A percentile compares a stretch with the other conserved stretches of the same genome.
Conservation (phyloP, 2,888 invertebrate genomes). For the Gibbula magus region DNA sequence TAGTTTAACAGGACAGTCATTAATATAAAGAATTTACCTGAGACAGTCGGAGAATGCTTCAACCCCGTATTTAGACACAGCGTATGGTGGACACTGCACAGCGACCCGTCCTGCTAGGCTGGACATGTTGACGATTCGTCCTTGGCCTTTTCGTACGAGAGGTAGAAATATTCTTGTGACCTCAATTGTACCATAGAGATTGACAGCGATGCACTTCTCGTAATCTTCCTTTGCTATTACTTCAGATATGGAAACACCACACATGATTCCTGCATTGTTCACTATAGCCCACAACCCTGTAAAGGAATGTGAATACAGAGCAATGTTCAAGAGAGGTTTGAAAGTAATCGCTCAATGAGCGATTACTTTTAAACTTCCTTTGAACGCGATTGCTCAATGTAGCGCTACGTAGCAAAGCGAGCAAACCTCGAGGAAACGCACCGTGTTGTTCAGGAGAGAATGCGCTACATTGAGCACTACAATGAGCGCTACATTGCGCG, state of each 20-base stretch:
- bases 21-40: constrained; percentile 36
- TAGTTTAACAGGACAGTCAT: too few relatives aligned
- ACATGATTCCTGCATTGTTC: constrained; percentile 46
- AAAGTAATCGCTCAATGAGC: too few relatives aligned
- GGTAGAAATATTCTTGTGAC: constrained; percentile 44
- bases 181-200: constrained; percentile 65
- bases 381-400: too few relatives aligned
- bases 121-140: constrained; percentile 49
- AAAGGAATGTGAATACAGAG: neutral
- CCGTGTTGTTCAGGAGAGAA: too few relatives aligned
- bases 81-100: constrained; percentile 37
- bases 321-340: too few relatives aligned
- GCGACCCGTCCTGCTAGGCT: constrained; percentile 40
- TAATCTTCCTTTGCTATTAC: constrained; percentile 61
- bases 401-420: too few relatives aligned
- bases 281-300: constrained; percentile 52
- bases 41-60: constrained; percentile 49
- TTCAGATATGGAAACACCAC: constrained; percentile 49
- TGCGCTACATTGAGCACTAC: too few relatives aligned
- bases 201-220: constrained; percentile 47
- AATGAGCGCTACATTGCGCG: too few relatives aligned
- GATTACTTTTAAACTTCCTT: too few relatives aligned
- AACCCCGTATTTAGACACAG: constrained; percentile 46
- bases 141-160: constrained; percentile 41
- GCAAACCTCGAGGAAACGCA: too few relatives aligned